Conservation (phyloP, 2,797 vertebrate species). For the Xiphophorus birchmanni region DNA sequence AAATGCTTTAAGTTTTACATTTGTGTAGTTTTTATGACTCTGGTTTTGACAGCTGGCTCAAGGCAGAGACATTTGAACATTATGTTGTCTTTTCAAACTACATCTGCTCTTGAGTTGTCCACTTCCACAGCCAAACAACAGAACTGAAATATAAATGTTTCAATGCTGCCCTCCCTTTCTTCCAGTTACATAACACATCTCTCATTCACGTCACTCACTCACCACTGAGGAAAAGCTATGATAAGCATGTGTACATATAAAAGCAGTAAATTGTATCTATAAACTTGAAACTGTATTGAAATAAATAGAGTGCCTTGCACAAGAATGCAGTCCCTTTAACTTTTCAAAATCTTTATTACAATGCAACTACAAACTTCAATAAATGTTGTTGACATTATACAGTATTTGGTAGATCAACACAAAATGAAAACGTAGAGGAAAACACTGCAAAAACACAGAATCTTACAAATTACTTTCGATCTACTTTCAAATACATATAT, state of each 20-base stretch:
- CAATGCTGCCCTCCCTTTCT: not conserved
- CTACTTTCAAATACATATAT: too few relatives aligned
- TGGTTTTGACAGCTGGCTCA: not conserved
- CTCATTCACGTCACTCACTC: not conserved
- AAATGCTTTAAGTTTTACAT: constrained; percentile 24
- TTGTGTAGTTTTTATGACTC: not conserved
- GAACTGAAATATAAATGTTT: not conserved
- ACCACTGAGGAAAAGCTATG: not conserved
- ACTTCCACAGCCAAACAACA: not conserved
- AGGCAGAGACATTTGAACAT: not conserved
- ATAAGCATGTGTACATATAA: not conserved
- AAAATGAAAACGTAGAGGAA: not conserved
- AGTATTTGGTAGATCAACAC: not conserved
- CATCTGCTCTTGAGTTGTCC: not conserved
- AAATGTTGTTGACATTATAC: not conserved
- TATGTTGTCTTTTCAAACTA: constrained; percentile 2
- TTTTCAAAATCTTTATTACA: not conserved
- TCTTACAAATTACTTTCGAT: too few relatives aligned
- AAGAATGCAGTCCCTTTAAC: not conserved
- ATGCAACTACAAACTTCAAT: not conserved
- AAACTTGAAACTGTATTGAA: not conserved
- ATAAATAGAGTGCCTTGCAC: not conserved
- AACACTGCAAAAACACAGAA: too few relatives aligned
- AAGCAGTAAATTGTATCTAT: not conserved
- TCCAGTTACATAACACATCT: not conserved